A percentile compares a stretch with the other conserved stretches of the same genome.
Conservation (phyloP, 2,113 vertebrate genomes). For the Cephalopterus ornatus region DNA sequence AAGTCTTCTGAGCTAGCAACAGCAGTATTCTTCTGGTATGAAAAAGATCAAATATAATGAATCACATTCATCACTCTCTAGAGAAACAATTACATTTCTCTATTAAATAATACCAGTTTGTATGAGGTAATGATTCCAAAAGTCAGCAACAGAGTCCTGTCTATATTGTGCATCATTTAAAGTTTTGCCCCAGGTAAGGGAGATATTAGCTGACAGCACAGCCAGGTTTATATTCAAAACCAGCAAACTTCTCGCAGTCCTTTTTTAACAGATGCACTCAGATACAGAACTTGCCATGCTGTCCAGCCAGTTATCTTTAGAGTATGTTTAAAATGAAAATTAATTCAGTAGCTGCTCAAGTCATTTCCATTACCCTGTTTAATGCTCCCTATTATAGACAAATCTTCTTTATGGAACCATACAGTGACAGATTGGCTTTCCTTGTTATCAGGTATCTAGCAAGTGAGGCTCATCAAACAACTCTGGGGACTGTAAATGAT, state of each 20-base stretch:
- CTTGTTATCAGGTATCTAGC: constrained; percentile 45
- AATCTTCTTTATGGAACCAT: constrained; percentile 50
- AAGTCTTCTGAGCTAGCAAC: constrained; percentile 1
- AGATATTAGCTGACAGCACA: not conserved
- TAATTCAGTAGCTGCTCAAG: constrained; percentile 46
- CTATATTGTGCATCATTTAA: not conserved
- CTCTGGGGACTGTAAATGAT: not conserved
- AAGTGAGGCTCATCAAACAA: constrained; percentile 37
- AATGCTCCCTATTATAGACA: constrained; percentile 33
- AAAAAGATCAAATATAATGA: constrained; percentile 28
- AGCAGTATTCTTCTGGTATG: not conserved
- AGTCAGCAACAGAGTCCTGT: not conserved
- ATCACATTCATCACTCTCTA: not conserved
- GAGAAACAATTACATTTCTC: constrained; percentile 16
- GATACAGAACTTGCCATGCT: not conserved
- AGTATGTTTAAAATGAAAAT: constrained; percentile 48
- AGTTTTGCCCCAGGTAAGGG: not conserved
- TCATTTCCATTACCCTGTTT: constrained; percentile 40
- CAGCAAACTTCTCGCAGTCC: not conserved
- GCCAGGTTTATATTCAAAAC: not conserved
- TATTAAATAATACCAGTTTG: not conserved
- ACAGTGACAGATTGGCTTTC: constrained; percentile 49
- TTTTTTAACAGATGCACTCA: constrained; percentile 19
- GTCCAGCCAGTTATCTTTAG: constrained; percentile 30
- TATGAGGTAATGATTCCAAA: constrained; percentile 7